Conservation (phyloP, 2,888 invertebrate species). For the Chorisops tibialis region DNA sequence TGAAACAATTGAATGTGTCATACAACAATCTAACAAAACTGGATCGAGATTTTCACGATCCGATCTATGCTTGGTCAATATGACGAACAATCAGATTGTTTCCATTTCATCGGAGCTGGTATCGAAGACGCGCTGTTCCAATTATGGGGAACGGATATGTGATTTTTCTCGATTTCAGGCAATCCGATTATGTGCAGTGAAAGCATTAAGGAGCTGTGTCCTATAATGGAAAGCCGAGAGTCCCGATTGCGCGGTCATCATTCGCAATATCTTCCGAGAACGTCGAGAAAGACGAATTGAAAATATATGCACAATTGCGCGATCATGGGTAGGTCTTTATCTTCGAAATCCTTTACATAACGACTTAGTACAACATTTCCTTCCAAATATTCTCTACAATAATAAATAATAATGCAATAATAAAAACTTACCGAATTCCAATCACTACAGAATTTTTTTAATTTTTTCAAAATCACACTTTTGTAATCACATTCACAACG, state of each 20-base stretch:
- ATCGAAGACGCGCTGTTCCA: conserved; percentile 74
- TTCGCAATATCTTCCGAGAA: conserved; percentile 55
- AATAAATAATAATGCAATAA: no score
- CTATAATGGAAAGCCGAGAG: conserved; percentile 67
- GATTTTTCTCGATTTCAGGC: conserved; percentile 55
- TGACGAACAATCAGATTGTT: conserved; percentile 73
- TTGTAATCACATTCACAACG: no score
- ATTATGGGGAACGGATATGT: conserved; percentile 68
- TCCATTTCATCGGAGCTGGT: conserved; percentile 71
- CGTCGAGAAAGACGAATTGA: no score
- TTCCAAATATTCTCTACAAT: no score
- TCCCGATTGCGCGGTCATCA: conserved; percentile 68
- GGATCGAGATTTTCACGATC: conserved; percentile 80
- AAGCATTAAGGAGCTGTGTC: conserved; percentile 65
- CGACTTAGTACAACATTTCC: no score
- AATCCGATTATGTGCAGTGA: conserved; percentile 79
- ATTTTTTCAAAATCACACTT: no score
- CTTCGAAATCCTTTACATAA: no score
- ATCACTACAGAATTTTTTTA: no score
- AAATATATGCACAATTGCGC: no score
- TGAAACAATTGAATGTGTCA: conserved; percentile 73
- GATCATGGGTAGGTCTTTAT: no score
- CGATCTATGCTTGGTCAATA: conserved; percentile 73
- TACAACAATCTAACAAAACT: conserved; percentile 72
- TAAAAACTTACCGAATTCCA: no score